Evolutionary conservation across 53 echinoderm and acorn worm species (phyloP).

Genomic region (Luidia sarsii): DNA sequence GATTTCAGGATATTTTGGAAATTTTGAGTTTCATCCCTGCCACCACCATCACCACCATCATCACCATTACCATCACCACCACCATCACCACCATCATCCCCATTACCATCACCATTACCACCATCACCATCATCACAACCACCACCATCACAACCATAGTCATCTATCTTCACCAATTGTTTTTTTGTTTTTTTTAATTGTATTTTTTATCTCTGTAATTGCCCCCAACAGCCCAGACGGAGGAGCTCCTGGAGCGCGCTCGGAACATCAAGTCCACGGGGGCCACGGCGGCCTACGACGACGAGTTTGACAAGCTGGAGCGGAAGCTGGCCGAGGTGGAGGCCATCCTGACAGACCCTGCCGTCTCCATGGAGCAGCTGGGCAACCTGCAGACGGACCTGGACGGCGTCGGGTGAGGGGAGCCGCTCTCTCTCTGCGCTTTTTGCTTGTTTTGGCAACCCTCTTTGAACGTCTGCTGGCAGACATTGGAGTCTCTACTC

Average conservation of each 20-base stretch:
- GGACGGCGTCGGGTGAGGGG: slow-evolving; percentile 71
- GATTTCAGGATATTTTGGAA: too few species aligned
- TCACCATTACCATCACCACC: background rate
- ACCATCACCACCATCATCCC: background rate
- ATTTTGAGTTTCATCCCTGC: too few species aligned
- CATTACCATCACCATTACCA: background rate
- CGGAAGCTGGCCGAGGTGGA: slow-evolving; percentile 41
- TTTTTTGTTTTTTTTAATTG: background rate
- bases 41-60: too few species aligned
- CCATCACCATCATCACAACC: too few species aligned
- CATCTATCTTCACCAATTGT: background rate
- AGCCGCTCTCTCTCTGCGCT: too few species aligned
- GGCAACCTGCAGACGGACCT: slow-evolving; percentile 53
- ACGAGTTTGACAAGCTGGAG: slow-evolving; percentile 68
- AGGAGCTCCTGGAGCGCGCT: slow-evolving; percentile 59
- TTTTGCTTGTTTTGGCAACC: too few species aligned
- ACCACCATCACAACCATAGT: too few species aligned
- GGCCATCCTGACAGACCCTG: slow-evolving; percentile 59
- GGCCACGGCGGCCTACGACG: slow-evolving; percentile 66
- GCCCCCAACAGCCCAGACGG: slow-evolving; percentile 69
- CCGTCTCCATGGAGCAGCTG: slow-evolving; percentile 62
- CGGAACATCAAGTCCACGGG: slow-evolving; percentile 67
- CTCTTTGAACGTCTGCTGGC: too few species aligned
- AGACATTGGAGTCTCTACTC: too few species aligned
- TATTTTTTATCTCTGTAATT: background rate